phyloP scores from a whole-genome alignment of 2,797 vertebrate species.

The Ptychadena robeensis region DNA sequence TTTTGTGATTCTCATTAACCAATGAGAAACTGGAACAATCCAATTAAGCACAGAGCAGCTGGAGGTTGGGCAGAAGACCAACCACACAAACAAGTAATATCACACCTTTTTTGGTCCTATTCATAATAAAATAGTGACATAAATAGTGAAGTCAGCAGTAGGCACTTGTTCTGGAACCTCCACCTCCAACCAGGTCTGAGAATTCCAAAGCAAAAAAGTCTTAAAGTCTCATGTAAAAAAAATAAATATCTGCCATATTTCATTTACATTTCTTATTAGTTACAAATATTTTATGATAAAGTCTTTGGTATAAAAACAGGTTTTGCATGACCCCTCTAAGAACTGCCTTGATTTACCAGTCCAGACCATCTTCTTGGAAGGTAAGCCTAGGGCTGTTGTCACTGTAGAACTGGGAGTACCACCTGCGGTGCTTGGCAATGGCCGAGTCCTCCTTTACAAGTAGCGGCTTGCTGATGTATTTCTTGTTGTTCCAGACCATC shows the following conservation, averaged over 20 bases:
- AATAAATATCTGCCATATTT: conserved; percentile 9
- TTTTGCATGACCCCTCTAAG: too few relatives aligned
- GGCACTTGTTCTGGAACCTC: background rate
- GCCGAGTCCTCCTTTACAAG: conserved; percentile 82
- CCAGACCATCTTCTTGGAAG: conserved; percentile 70
- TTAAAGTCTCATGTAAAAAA: background rate
- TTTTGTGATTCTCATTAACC: too few relatives aligned
- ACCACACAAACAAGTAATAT: background rate
- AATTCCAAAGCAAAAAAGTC: background rate
- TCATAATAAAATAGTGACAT: background rate
- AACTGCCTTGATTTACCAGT: conserved; percentile 69
- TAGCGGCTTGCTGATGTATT: conserved; percentile 79
- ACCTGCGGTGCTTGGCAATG: conserved; percentile 82
- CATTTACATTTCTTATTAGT: background rate
- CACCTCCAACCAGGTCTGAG: background rate
- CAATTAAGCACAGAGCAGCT: too few relatives aligned
- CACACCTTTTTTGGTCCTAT: background rate
- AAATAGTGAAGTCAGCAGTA: background rate
- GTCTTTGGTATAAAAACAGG: background rate
- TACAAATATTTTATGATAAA: background rate
- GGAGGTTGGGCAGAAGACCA: too few relatives aligned
- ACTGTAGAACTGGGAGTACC: conserved; percentile 87
- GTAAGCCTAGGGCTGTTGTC: conserved; percentile 74
- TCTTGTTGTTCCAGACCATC: conserved; percentile 91
- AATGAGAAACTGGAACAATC: too few relatives aligned